Base-by-base conservation (phyloP, 2,888 invertebrate genomes). In the Myopa testacea region DNA sequence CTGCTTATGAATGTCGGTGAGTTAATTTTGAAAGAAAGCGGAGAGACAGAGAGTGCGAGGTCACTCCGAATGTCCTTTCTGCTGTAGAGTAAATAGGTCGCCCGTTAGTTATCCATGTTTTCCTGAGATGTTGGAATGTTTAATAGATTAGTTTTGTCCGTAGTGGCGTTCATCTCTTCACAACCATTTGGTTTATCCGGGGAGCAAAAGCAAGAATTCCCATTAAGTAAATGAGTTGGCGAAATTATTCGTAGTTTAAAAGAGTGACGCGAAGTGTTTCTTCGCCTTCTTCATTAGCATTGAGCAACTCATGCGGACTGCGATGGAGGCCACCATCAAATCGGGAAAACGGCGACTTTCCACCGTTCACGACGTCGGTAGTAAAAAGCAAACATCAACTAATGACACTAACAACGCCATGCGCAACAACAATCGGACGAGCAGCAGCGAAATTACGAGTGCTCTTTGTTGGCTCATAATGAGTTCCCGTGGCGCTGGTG, bases 201-300 rank as follows among this genome's bases (percentile, higher is more conserved):
- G 14, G 12, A 67, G 38, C 4, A 58, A 16, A 1, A 19, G n/a
- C 38, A 38, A 52, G 45, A 60, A 72, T 67, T 75, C 67, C 67
- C 74, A 75, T 65, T 55, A 52, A 75, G 55, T 75, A 65, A 65
- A 65, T 75, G 65, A 67, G 37, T 38, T 52, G 37, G 74, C 74
- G 38, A 72, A 75, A 75, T 65, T 37, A 34, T 26, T 4, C 26
- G 50, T 10, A 14, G 26, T 14, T 6, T 8, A 6, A 68, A 40
- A 16, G 19, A 34, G 26, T 63, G 34, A 63, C 26, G 26, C 63
- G 38, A 6, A 7, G 38, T 68, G n/a, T 45, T 40, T 45, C n/a
- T 8, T 16, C 16, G 2, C 67, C 67, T 45, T 16, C 6, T 45
- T 65, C 14, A 72, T 67, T 16, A 38, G 52, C 55, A 70, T 70